phyloP scores from a whole-genome alignment of 1,140 invertebrate genomes.

The Bombus turneri region DNA sequence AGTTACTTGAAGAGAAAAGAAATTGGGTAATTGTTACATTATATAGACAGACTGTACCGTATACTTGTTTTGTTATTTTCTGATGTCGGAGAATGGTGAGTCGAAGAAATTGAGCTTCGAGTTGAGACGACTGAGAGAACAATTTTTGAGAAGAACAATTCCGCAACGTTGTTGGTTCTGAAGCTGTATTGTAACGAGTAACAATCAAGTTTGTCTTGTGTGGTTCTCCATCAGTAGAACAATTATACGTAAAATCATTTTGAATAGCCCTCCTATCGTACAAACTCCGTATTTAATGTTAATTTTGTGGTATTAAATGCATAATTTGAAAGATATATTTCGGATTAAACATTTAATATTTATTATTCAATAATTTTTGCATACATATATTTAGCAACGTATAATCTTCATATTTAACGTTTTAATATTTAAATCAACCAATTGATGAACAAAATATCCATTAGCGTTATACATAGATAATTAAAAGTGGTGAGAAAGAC shows the following conservation, averaged over 20 bases:
- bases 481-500: not conserved
- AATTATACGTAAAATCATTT: not conserved
- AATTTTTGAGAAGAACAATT: not conserved
- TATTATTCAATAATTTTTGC: not conserved
- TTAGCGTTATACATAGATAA: not conserved
- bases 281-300: not conserved
- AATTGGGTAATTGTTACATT: not conserved
- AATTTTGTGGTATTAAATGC: not conserved
- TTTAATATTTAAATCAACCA: not conserved
- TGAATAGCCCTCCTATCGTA: not conserved
- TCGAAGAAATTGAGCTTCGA: not conserved
- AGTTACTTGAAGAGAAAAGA: not conserved
- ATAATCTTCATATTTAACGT: not conserved
- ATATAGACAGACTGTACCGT: not conserved
- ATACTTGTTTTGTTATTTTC: not conserved
- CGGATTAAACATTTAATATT: not conserved
- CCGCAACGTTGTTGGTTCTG: not conserved
- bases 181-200: not conserved
- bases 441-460: not conserved
- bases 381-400: not conserved
- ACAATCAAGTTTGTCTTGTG: too few relatives aligned
- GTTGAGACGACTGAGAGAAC: not conserved
- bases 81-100: not conserved
- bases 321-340: not conserved
- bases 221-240: not conserved